phyloP scores from a whole-genome alignment of 2,113 vertebrate species.

The Corvus cornix region DNA sequence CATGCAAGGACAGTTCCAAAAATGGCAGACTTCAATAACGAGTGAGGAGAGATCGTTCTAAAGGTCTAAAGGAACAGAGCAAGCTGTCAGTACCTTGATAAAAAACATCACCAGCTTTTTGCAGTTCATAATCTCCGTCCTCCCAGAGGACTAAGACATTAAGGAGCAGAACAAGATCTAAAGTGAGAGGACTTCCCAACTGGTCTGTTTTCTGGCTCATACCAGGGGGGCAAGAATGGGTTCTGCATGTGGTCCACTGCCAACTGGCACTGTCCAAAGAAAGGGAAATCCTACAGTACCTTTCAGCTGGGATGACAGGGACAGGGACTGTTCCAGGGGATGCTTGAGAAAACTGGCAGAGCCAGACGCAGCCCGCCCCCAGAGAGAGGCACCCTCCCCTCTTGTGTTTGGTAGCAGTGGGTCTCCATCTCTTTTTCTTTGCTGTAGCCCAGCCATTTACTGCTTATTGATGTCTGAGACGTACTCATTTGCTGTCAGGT shows the following conservation, averaged over 20 bases:
- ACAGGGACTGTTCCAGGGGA: neutral
- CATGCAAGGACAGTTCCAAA: neutral
- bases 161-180: neutral
- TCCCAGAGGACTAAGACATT: neutral
- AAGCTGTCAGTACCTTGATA: neutral
- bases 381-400: neutral
- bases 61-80: neutral
- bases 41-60: neutral
- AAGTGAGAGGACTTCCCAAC: neutral
- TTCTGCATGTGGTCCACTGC: neutral
- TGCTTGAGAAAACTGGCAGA: neutral
- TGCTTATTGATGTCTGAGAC: neutral
- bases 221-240: neutral
- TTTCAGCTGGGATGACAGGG: neutral
- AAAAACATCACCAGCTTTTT: neutral
- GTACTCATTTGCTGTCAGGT: neutral
- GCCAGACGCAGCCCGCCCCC: neutral
- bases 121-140: neutral
- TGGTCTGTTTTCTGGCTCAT: neutral
- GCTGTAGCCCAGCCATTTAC: neutral
- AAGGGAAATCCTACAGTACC: neutral
- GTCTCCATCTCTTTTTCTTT: neutral
- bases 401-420: neutral
- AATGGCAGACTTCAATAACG: neutral
- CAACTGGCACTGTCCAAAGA: neutral